These are phyloP conservation scores for Anisognathus igniventris DNA, from an alignment of 2,797 vertebrate species.

Conservation along the genomic window DNA sequence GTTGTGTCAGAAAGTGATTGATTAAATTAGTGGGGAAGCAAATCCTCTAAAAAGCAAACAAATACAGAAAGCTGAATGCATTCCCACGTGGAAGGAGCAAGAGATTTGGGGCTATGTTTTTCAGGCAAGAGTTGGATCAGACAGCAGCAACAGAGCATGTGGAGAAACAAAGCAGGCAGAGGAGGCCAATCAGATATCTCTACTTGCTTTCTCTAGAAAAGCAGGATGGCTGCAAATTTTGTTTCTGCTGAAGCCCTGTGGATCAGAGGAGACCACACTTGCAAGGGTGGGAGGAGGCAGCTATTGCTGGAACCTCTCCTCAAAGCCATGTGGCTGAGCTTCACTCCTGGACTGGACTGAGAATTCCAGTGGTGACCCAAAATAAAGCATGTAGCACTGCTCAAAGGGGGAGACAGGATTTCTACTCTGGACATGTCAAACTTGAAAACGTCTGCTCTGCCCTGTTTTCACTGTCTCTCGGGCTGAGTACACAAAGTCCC, in stretches of 20 bases:
- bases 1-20: not conserved
- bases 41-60: not conserved
- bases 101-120: not conserved
- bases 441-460: not conserved
- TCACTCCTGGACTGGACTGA: not conserved
- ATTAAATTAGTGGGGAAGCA: not conserved
- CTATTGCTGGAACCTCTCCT: not conserved
- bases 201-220: not conserved
- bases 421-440: not conserved
- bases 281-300: fast-evolving
- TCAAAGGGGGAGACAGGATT: not conserved
- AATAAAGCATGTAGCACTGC: not conserved
- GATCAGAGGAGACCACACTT: not conserved
- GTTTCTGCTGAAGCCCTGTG: not conserved
- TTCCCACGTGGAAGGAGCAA: not conserved
- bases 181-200: not conserved
- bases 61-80: not conserved
- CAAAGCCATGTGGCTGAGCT: not conserved
- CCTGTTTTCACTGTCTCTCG: not conserved
- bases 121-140: not conserved
- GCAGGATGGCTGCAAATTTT: not conserved
- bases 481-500: not conserved
- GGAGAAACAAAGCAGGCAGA: not conserved
- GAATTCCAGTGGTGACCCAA: not conserved
- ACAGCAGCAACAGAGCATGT: not conserved